Base-by-base conservation (phyloP, 2,113 vertebrate genomes). In the Cheirogaleus medius region DNA sequence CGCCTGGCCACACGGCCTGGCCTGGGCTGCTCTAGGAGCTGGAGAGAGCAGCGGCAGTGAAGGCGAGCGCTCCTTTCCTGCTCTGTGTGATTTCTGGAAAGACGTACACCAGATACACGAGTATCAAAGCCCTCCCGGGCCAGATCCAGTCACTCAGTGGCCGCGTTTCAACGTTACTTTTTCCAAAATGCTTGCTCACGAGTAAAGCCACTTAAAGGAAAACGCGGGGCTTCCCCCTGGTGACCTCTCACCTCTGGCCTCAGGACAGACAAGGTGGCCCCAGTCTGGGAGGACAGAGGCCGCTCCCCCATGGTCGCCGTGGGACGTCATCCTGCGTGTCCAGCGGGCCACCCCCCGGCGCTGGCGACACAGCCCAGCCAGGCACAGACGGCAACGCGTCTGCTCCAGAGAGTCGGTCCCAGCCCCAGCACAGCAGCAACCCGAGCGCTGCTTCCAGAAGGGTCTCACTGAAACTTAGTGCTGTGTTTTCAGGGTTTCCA, bases 51-150 rank as follows among this genome's bases (percentile, higher is more conserved):
- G 12, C 29, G 4, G 1, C 12, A 7, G n/a, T 5, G n/a, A n/a
- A n/a, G 20, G 17, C 0, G 6, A 32, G 18, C 4, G 2, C 42
- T 29, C 15, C 39, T 47, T 4, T 44, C 34, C 42, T 9, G 54
- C 34, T 5, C 54, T 14, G 39, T 6, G 37, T 1, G 25, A 17
- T 66, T 32, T 52, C 58, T 5, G 21, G 32, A n/a, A 49, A 39
- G 49, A 4, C 2, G 9, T 15, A 17, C 17, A 17, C 37, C n/a
- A 34, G 8, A 21, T 32, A 54, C 27, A 39, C 47, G 1, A 0
- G 32, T 18, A 25, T 0, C 17, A 49, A 74, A 7, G 25, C n/a
- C 0, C 10, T 20, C 1, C 0, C 11, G 11, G 69, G 23, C 5
- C 3, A 54, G 29, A 34, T 32, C 4, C 58, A 18, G 9, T 0